phyloP scores from a whole-genome alignment of 2,113 vertebrate species.

The Climacteris rufus region DNA sequence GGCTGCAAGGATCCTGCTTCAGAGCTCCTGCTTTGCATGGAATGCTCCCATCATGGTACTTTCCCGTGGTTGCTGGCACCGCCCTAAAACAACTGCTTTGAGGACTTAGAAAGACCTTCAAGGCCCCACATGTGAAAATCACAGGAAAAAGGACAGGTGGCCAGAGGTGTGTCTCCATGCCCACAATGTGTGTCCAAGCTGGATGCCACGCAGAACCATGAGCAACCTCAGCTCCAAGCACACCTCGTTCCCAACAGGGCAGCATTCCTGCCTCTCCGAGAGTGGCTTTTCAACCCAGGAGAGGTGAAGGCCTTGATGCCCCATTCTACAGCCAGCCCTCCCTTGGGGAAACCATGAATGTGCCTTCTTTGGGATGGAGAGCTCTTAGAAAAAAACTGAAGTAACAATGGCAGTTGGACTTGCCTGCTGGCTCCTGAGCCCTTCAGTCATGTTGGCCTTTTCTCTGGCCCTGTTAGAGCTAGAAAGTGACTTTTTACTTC shows the following conservation, averaged over 20 bases:
- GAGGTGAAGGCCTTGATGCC: background rate
- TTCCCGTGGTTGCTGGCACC: background rate
- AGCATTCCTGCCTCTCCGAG: background rate
- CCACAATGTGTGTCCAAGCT: background rate
- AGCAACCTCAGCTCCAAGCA: background rate
- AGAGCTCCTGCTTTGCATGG: background rate
- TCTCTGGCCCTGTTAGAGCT: background rate
- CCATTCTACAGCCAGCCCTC: no score
- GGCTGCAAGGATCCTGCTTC: fast-evolving
- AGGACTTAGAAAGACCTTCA: background rate
- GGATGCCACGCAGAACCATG: background rate
- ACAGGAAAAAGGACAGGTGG: background rate
- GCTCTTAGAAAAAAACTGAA: background rate
- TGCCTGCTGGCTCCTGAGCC: background rate
- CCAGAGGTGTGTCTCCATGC: background rate
- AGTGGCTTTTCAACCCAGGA: background rate
- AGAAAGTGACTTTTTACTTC: background rate
- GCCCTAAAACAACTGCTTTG: background rate
- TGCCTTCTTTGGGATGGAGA: background rate
- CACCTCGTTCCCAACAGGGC: background rate
- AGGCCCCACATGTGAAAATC: background rate
- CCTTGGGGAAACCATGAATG: background rate
- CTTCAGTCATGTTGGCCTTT: background rate
- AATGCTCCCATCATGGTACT: background rate
- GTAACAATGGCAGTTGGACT: background rate